A percentile compares a stretch with the other conserved stretches of the same genome.
Evolutionary conservation across 2,888 invertebrate species (phyloP).

Genomic region (Phaedon cochleariae): DNA sequence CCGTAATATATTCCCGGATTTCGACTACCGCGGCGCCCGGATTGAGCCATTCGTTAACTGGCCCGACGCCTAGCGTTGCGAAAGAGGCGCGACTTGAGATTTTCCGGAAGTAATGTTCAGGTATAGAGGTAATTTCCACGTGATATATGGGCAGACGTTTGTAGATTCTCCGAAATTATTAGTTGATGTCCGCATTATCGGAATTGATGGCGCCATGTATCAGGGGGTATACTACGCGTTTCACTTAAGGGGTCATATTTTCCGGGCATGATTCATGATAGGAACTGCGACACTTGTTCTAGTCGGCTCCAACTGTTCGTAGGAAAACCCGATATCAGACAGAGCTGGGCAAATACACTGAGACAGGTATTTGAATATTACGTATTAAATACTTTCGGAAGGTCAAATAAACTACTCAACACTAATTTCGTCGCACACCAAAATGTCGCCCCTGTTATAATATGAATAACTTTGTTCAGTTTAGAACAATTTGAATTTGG

Average conservation of each 20-base stretch:
- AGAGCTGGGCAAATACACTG: no score
- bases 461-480: no score
- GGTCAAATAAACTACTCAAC: no score
- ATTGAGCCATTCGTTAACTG: conserved; percentile 33
- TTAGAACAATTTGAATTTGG: no score
- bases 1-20: conserved; percentile 32
- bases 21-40: conserved; percentile 31
- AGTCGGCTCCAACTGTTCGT: no score
- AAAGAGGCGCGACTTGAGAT: conserved; percentile 36
- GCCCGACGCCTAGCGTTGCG: conserved; percentile 29
- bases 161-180: conserved; percentile 28
- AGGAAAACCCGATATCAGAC: no score
- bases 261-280: neutral
- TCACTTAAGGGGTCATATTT: neutral
- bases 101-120: conserved; percentile 34
- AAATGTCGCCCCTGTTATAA: no score
- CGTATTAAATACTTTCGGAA: no score
- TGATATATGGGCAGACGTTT: conserved; percentile 28
- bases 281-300: neutral
- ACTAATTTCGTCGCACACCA: no score
- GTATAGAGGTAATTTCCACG: conserved; percentile 33
- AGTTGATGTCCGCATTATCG: conserved; percentile 27
- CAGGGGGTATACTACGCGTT: conserved; percentile 7
- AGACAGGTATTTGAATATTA: no score
- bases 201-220: conserved; percentile 30